A percentile compares a stretch with the other conserved stretches of the same genome.
Evolutionary conservation across 2,797 vertebrate genomes (phyloP).

Genomic region (Tiaroga cobitis): DNA sequence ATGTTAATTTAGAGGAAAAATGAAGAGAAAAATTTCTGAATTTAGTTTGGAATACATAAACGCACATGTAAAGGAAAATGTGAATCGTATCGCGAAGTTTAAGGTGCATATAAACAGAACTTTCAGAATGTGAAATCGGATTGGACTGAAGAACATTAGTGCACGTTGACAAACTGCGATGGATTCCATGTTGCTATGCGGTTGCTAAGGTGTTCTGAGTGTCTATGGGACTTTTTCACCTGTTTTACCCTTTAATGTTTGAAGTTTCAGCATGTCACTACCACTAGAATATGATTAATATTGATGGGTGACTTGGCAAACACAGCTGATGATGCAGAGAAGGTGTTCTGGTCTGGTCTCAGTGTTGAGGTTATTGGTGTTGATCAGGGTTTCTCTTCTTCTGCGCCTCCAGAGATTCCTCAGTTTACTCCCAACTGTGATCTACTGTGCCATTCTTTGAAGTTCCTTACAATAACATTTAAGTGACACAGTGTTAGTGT

Average conservation of each 20-base stretch:
- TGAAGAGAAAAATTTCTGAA: too few relatives aligned
- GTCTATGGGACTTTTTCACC: neutral
- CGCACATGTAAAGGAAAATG: neutral
- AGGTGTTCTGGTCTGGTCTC: slow-evolving; percentile 11
- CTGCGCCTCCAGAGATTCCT: neutral
- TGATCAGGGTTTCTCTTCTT: slow-evolving; percentile 31
- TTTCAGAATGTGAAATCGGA: neutral
- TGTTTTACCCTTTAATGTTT: neutral
- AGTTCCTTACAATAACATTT: neutral
- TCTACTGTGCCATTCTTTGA: slow-evolving; percentile 7
- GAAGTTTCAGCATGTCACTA: too few relatives aligned
- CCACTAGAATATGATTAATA: neutral
- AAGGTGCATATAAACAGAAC: neutral
- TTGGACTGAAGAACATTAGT: neutral
- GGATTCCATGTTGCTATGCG: neutral
- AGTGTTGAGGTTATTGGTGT: slow-evolving; percentile 21
- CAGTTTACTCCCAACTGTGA: slow-evolving; percentile 33
- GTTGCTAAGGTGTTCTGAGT: neutral
- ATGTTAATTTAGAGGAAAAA: too few relatives aligned
- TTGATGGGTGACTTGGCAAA: neutral
- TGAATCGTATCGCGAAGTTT: neutral
- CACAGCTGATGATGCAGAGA: neutral
- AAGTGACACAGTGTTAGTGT: neutral
- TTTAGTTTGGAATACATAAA: neutral
- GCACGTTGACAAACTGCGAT: neutral